phyloP scores from a whole-genome alignment of 1,140 invertebrate species.

The Venustaconcha ellipsiformis region DNA sequence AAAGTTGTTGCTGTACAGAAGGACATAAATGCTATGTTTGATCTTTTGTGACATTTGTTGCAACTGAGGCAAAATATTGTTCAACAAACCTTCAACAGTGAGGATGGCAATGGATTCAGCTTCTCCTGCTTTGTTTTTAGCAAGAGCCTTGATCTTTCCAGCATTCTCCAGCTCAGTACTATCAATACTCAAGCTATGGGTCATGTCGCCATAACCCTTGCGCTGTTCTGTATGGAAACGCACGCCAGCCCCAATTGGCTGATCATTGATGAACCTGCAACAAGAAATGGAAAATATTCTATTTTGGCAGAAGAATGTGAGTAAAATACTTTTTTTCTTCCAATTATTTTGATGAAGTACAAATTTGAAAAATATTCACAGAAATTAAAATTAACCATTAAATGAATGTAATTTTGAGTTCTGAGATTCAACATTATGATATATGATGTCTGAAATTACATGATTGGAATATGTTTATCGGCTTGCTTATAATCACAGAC shows the following conservation, averaged over 20 bases:
- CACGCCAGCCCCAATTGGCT: conserved; percentile 53
- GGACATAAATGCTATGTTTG: too few species aligned
- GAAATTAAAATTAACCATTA: background rate
- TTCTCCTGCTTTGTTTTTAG: conserved; percentile 90
- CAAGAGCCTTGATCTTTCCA: conserved; percentile 85
- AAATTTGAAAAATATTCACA: background rate
- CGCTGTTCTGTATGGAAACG: conserved; percentile 54
- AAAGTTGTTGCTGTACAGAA: too few species aligned
- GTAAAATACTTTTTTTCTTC: background rate
- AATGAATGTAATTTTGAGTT: background rate
- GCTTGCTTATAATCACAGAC: too few species aligned
- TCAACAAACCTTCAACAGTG: conserved; percentile 41
- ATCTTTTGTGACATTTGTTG: too few species aligned
- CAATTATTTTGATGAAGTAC: background rate
- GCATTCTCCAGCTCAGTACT: conserved; percentile 85
- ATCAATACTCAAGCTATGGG: conserved; percentile 75
- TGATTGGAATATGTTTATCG: too few species aligned
- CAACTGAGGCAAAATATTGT: background rate
- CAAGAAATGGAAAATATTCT: background rate
- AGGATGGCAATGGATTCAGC: conserved; percentile 69
- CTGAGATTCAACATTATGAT: too few species aligned
- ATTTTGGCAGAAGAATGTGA: background rate
- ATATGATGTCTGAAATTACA: too few species aligned
- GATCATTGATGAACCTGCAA: conserved; percentile 58
- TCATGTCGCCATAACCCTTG: conserved; percentile 59